phyloP scores from a whole-genome alignment of 2,888 invertebrate species.

The Ornithoptera priamus region DNA sequence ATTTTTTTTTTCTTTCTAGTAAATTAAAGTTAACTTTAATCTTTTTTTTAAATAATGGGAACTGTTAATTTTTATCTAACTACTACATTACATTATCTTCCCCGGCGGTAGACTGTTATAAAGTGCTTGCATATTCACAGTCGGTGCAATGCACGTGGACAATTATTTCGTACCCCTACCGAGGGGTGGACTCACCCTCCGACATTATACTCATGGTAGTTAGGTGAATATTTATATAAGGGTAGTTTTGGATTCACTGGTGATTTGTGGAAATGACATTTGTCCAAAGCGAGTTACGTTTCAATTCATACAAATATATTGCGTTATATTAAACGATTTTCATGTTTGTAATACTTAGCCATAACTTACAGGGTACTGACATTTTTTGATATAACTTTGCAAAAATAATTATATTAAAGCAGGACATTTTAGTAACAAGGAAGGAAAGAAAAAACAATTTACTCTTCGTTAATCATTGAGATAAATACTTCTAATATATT shows the following conservation, averaged over 20 bases:
- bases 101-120: slow-evolving; percentile 27
- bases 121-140: slow-evolving; percentile 32
- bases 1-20: no score
- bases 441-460: no score
- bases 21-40: background rate
- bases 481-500: no score
- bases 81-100: background rate
- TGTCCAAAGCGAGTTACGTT: slow-evolving; percentile 12
- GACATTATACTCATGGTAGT: slow-evolving; percentile 26
- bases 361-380: no score
- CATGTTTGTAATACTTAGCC: no score
- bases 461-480: no score
- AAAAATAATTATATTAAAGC: no score
- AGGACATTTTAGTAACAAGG: no score
- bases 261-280: slow-evolving; percentile 41
- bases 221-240: slow-evolving; percentile 30
- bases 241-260: slow-evolving; percentile 36
- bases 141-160: slow-evolving; percentile 48
- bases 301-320: slow-evolving; percentile 17
- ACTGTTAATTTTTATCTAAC: background rate
- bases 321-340: background rate
- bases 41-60: background rate
- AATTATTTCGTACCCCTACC: slow-evolving; percentile 64
- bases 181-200: slow-evolving; percentile 47
- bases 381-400: no score